These are phyloP conservation scores for Melitaea cinxia DNA, from an alignment of 1,140 invertebrate genomes.

Conservation along the genomic window DNA sequence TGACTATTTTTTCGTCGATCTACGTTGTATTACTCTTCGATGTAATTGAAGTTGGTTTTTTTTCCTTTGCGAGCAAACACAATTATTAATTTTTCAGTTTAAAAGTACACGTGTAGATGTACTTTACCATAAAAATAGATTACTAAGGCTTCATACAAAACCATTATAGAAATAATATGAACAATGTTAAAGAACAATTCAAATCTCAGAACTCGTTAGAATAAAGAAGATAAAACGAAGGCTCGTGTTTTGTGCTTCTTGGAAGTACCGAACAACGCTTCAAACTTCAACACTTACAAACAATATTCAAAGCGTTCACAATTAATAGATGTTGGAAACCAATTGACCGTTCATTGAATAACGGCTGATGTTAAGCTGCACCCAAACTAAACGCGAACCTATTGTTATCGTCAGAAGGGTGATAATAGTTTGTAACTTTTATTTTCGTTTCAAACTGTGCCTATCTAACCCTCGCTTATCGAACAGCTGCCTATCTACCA, in stretches of 20 bases:
- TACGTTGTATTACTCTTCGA: too few relatives aligned
- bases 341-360: constrained; percentile 44
- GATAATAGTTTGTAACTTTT: constrained; percentile 38
- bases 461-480: constrained; percentile 59
- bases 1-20: too few relatives aligned
- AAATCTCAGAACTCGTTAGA: background rate
- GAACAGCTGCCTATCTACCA: constrained; percentile 52
- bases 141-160: too few relatives aligned
- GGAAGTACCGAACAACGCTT: constrained; percentile 14
- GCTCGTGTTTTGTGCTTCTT: constrained; percentile 12
- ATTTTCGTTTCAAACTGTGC: constrained; percentile 17
- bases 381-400: constrained; percentile 41
- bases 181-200: background rate
- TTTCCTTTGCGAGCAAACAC: too few relatives aligned
- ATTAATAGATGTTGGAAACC: constrained; percentile 60
- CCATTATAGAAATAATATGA: background rate
- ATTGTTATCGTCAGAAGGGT: constrained; percentile 28
- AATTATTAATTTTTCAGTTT: too few relatives aligned
- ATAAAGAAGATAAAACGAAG: constrained; percentile 21
- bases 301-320: constrained; percentile 56
- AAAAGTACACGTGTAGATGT: too few relatives aligned
- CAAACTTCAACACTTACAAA: constrained; percentile 31
- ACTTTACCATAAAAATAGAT: too few relatives aligned
- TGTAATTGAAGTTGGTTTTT: too few relatives aligned
- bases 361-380: constrained; percentile 33